Conservation (phyloP, 2,888 invertebrate species). For the Athripsodes cinereus region DNA sequence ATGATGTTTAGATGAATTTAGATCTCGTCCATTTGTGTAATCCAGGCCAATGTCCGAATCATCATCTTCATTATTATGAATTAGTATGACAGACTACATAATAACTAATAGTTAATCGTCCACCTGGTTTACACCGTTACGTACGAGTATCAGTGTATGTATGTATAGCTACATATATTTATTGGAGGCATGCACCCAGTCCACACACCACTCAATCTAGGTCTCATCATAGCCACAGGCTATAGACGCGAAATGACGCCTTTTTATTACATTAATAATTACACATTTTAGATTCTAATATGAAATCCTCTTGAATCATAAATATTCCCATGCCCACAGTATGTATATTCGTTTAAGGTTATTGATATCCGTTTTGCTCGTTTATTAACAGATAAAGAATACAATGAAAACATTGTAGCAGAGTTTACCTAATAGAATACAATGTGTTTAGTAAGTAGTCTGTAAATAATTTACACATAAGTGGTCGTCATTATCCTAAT, state of each 20-base stretch:
- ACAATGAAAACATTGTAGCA: no score
- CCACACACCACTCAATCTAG: slow-evolving; percentile 5
- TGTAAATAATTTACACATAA: no score
- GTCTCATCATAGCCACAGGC: slow-evolving; percentile 8
- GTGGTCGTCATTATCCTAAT: no score
- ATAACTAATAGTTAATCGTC: slow-evolving; percentile 8
- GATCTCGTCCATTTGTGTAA: slow-evolving; percentile 6
- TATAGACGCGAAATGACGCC: slow-evolving; percentile 13
- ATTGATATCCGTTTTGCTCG: no score
- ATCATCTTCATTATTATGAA: slow-evolving; percentile 5
- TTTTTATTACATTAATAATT: slow-evolving; percentile 3
- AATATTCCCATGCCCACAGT: no score
- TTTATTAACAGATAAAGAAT: no score
- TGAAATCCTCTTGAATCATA: no score
- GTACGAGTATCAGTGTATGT: not conserved
- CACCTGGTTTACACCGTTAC: slow-evolving; percentile 13
- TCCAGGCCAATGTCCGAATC: slow-evolving; percentile 6
- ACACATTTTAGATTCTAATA: no score
- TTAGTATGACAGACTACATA: not conserved
- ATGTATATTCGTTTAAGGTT: no score
- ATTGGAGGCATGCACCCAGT: no score
- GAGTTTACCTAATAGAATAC: no score
- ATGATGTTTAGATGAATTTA: not conserved
- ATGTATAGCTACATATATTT: not conserved
- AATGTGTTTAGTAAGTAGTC: no score